Evolutionary conservation across 2,888 invertebrate genomes (phyloP), one percentile per base, ranked within the genome.

Genomic region (Pecten maximus): DNA sequence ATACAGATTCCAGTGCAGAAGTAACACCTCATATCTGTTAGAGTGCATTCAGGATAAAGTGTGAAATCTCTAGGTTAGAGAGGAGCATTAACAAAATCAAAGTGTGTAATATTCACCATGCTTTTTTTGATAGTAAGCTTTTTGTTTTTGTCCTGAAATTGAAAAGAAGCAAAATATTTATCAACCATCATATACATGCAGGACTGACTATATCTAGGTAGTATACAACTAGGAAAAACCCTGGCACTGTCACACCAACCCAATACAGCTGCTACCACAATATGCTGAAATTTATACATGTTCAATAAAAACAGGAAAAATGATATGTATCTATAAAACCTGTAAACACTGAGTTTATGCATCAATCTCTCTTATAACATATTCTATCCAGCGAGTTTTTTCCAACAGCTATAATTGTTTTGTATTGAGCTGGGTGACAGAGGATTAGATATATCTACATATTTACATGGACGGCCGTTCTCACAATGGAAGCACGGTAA

Each of bases 121-220:
- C 88, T 91, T 87, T 89, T 88, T 74, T 91, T 90, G 19, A 89
- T 88, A 88, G 88, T 87, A 88, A 89, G 89, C 89, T 89, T 89
- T 88, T 90, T 90, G 91, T 90, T 91, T 92, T 90, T 90, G 40
- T 89, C 91, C 92, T 92, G 92, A 87, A 92, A 92, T 40, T 87
- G 39, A 92, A 87, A 87, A 87, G 74, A 74, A 74, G 74, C 74
- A 88, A 54, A 40, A 88, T 0, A 89, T 28, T 6, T 60, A 40
- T 40, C 40, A 28, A 50, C 28, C 60, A 28, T 15, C n/a, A 74
- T 74, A 74, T 35, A 28, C 74, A 74, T 74, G 74, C 74, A 35
- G 74, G 74, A 8, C 10, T 12, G 74, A 74, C 35, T 28, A 28
- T 28, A 74, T 35, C 16, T 35, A 74, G 74, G 28, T 8, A 35